Base-by-base conservation (phyloP, 2,888 invertebrate species). In the Atethmia centrago region DNA sequence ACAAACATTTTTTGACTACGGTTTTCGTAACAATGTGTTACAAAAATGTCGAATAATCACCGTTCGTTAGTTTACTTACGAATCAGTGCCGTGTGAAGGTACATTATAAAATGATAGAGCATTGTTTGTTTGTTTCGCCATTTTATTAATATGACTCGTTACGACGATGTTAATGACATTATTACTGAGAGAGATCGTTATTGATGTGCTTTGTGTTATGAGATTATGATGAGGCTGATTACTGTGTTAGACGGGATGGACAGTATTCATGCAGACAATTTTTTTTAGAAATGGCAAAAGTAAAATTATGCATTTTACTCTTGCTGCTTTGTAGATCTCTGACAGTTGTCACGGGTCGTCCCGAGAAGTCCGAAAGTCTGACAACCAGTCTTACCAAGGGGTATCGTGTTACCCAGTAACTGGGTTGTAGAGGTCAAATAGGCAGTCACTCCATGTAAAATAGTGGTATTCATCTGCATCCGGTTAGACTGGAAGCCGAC, bases 101-200 rank as follows among this genome's bases (percentile, higher is more conserved):
- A 55, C 67, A 51, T 69, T 63, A 64, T 25, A 82, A 47, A 40
- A 56, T 77, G 45, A 74, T 55, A 49, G 56, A n/a, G 59, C 69
- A 82, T 83, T 85, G 82, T 85, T 76, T 75, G 53, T 73, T 53
- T 55, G 65, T 76, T 64, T 83, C 71, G 40, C 40, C 67, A 75
- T 21, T 71, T 79, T 82, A 72, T 74, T 69, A 68, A 73, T 68
- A 76, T 42, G 19, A 45, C 28, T 70, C n/a, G 47, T 71, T 66
- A 75, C 5, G 42, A 63, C 25, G 36, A 56, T 64, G 36, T 28
- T 73, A 73, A 78, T 75, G 77, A 65, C 64, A 77, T 77, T 77
- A 74, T 74, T 65, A 65, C 53, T 75, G 64, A 36, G 81, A 55
- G 76, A 62, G 25, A 63, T 14, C 12, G 21, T 36, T 65, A 74